These are phyloP conservation scores for Melipona quadrifasciata DNA, from an alignment of 1,140 invertebrate genomes.

Conservation along the genomic window DNA sequence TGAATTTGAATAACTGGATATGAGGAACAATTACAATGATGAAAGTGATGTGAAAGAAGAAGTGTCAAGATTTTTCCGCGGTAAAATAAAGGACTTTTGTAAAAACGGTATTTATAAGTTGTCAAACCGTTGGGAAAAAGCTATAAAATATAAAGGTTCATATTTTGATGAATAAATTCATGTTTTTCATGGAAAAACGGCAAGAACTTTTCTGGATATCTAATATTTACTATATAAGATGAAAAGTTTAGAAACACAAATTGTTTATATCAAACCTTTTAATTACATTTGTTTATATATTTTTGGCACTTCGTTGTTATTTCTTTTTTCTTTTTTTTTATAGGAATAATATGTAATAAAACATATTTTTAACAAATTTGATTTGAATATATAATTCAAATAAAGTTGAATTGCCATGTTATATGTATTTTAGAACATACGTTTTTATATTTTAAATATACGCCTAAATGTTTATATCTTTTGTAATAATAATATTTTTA, in stretches of 20 bases:
- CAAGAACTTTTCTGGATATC: too few relatives aligned
- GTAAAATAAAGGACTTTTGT: too few relatives aligned
- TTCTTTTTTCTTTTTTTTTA: neutral
- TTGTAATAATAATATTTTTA: constrained; percentile 12
- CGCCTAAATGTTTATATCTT: constrained; percentile 31
- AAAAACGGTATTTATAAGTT: too few relatives aligned
- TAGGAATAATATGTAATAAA: neutral
- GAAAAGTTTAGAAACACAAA: neutral
- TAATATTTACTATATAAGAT: neutral
- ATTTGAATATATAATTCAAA: constrained; percentile 19
- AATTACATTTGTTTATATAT: constrained; percentile 19
- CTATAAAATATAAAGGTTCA: too few relatives aligned
- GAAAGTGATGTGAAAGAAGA: too few relatives aligned
- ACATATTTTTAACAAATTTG: neutral
- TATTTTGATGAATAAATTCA: too few relatives aligned
- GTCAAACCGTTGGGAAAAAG: too few relatives aligned
- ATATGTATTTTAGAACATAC: constrained; percentile 13
- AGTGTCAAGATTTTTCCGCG: too few relatives aligned
- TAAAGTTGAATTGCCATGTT: constrained; percentile 20
- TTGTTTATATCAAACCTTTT: neutral
- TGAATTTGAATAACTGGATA: too few relatives aligned
- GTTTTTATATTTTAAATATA: constrained; percentile 19
- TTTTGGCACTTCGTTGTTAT: neutral
- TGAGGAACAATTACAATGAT: too few relatives aligned
- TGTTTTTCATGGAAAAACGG: too few relatives aligned